Percentiles rank a stretch among this genome's conserved stretches.
Evolutionary conservation across 2,888 invertebrate genomes (phyloP).

Genomic region (Meliscaeva auricollis): DNA sequence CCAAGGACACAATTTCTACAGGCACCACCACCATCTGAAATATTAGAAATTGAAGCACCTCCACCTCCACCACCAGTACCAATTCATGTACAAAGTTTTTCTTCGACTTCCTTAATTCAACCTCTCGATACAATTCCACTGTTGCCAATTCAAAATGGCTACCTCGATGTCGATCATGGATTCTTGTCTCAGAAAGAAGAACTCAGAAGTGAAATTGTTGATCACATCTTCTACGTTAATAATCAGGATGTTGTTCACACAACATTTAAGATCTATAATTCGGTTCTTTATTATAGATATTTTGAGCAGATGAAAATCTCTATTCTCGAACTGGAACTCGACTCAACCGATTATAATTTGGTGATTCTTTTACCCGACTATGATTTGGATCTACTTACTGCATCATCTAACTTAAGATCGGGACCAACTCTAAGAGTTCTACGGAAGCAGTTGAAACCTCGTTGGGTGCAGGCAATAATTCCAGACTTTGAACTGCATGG

Average conservation of each 20-base stretch:
- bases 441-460: slow-evolving; percentile 88
- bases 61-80: slow-evolving; percentile 27
- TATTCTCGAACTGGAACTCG: slow-evolving; percentile 91
- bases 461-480: slow-evolving; percentile 90
- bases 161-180: slow-evolving; percentile 78
- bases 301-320: slow-evolving; percentile 89
- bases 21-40: slow-evolving; percentile 68
- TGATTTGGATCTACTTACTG: slow-evolving; percentile 87
- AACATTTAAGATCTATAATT: slow-evolving; percentile 90
- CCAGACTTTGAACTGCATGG: slow-evolving; percentile 93
- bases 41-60: slow-evolving; percentile 69
- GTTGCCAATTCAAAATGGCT: slow-evolving; percentile 57
- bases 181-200: slow-evolving; percentile 78
- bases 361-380: slow-evolving; percentile 89
- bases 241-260: slow-evolving; percentile 85
- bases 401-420: slow-evolving; percentile 87
- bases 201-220: slow-evolving; percentile 81
- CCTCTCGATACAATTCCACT: slow-evolving; percentile 40
- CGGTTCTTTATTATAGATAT: slow-evolving; percentile 90
- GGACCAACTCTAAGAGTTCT: slow-evolving; percentile 88
- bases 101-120: slow-evolving; percentile 27
- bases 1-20: slow-evolving; percentile 71
- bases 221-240: slow-evolving; percentile 83
- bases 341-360: slow-evolving; percentile 91
- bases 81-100: slow-evolving; percentile 37